Conservation (phyloP, 1,140 invertebrate genomes). For the Drosophila nasuta region DNA sequence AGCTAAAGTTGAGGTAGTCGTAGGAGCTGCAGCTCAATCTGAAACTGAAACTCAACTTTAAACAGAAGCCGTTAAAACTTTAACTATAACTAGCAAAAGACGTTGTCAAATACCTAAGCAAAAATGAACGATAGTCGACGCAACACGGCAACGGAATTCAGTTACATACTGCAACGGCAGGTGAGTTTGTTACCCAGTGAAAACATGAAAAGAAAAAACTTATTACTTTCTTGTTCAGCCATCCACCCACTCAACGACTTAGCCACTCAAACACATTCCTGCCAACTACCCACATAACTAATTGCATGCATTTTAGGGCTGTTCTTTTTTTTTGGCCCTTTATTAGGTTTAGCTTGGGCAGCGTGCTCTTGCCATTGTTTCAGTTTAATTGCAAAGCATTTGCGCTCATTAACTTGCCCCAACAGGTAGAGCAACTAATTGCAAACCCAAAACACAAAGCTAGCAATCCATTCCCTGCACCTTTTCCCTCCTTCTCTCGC, state of each 20-base stretch:
- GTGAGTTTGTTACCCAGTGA: constrained; percentile 45
- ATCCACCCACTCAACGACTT: neutral
- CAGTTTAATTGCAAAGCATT: constrained; percentile 67
- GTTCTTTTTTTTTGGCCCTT: constrained; percentile 11
- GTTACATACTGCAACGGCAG: constrained; percentile 84
- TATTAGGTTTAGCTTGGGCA: constrained; percentile 11
- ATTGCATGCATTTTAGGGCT: constrained; percentile 42
- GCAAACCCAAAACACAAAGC: constrained; percentile 19
- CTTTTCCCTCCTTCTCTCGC: neutral
- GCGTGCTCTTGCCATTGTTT: constrained; percentile 49
- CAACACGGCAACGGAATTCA: constrained; percentile 84
- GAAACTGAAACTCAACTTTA: constrained; percentile 34
- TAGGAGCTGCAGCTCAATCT: constrained; percentile 39
- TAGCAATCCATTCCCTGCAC: neutral
- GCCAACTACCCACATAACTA: constrained; percentile 16
- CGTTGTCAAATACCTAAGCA: constrained; percentile 32
- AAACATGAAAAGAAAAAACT: neutral
- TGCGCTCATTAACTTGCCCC: constrained; percentile 64
- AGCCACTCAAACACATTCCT: neutral
- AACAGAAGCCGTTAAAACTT: constrained; percentile 63
- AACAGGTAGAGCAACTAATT: constrained; percentile 42
- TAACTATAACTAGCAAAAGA: constrained; percentile 43
- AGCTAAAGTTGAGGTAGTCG: constrained; percentile 44
- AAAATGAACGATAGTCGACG: constrained; percentile 82
- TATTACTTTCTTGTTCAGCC: neutral